Percentiles rank a stretch among this genome's conserved stretches.
Evolutionary conservation across 2,888 invertebrate genomes (phyloP).

Genomic region (Clunio marinus): DNA sequence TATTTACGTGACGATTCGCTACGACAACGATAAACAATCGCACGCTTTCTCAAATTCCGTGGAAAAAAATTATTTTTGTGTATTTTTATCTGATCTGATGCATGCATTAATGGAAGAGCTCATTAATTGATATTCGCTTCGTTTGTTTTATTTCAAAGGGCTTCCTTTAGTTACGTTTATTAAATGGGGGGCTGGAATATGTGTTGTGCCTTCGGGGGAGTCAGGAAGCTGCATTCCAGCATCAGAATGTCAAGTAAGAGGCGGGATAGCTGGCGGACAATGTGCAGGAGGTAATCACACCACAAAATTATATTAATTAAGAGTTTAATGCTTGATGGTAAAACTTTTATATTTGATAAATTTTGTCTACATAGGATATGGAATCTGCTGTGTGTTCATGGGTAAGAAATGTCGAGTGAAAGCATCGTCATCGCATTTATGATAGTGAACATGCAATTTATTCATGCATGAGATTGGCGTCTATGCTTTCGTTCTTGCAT

Average conservation of each 20-base stretch:
- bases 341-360: too few species aligned
- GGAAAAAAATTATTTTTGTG: too few species aligned
- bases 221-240: slow-evolving; percentile 73
- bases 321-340: too few species aligned
- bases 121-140: background rate
- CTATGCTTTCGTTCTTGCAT: too few species aligned
- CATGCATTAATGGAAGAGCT: too few species aligned
- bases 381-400: slow-evolving; percentile 51
- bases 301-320: background rate
- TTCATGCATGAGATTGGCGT: too few species aligned
- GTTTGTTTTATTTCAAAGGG: too few species aligned
- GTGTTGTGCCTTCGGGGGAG: slow-evolving; percentile 70
- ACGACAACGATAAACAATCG: too few species aligned
- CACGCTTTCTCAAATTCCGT: too few species aligned
- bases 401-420: background rate
- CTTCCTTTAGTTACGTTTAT: slow-evolving; percentile 75
- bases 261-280: slow-evolving; percentile 70
- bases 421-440: background rate
- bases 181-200: slow-evolving; percentile 71
- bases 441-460: background rate
- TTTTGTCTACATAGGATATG: slow-evolving; percentile 43
- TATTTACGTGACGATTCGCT: too few species aligned
- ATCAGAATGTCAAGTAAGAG: slow-evolving; percentile 63
- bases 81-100: too few species aligned
- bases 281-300: slow-evolving; percentile 64